A percentile compares a stretch with the other conserved stretches of the same genome.
These are phyloP conservation scores for Trematomus bernacchii DNA, from an alignment of 2,797 vertebrate genomes.

Conservation along the genomic window DNA sequence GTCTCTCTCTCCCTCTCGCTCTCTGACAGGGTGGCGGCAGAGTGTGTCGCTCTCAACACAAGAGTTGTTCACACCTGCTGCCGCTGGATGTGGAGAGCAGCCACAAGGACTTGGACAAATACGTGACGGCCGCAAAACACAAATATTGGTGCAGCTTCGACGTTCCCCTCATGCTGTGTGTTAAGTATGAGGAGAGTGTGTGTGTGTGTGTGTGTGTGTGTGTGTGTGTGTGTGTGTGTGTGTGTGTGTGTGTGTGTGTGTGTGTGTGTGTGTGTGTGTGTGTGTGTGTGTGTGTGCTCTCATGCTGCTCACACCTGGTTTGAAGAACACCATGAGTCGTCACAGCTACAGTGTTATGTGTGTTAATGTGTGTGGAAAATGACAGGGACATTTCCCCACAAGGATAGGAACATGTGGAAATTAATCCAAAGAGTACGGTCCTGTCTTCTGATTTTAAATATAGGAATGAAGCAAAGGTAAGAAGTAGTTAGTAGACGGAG, in stretches of 20 bases:
- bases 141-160: slow-evolving; percentile 83
- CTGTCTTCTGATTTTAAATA: neutral
- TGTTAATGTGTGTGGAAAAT: neutral
- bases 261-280: neutral
- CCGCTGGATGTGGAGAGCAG: slow-evolving; percentile 87
- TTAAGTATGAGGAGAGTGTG: slow-evolving; percentile 29
- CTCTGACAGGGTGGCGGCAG: slow-evolving; percentile 60
- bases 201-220: slow-evolving; percentile 22
- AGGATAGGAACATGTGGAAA: neutral
- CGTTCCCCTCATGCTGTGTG: slow-evolving; percentile 51
- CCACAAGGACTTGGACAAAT: slow-evolving; percentile 84
- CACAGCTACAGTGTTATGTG: neutral
- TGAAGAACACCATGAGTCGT: slow-evolving; percentile 27
- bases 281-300: neutral
- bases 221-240: slow-evolving; percentile 14
- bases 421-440: neutral
- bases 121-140: slow-evolving; percentile 79
- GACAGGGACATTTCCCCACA: neutral
- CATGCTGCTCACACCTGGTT: slow-evolving; percentile 61
- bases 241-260: neutral
- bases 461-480: too few species aligned
- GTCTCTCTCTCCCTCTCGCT: slow-evolving; percentile 33
- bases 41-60: slow-evolving; percentile 89
- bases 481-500: too few species aligned
- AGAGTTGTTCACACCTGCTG: slow-evolving; percentile 93